Conservation (phyloP, 2,888 invertebrate genomes). For the Labia minor region DNA sequence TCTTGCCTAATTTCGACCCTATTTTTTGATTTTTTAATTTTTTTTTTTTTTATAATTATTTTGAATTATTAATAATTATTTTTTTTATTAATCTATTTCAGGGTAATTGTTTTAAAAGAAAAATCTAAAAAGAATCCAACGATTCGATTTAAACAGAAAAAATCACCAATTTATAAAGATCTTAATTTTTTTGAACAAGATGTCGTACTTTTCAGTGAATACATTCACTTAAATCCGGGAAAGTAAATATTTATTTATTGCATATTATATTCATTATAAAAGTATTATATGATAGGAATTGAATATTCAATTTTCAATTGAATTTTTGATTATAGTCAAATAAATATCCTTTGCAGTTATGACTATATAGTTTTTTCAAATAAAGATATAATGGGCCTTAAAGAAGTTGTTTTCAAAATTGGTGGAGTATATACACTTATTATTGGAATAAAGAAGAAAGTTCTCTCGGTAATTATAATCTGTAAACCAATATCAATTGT, state of each 20-base stretch:
- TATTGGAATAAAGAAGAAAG: too few relatives aligned
- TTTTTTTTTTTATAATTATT: too few relatives aligned
- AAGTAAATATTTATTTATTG: constrained; percentile 35
- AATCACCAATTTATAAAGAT: background rate
- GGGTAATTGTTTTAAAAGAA: background rate
- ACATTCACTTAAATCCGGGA: constrained; percentile 49
- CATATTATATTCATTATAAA: background rate
- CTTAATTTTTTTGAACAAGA: constrained; percentile 36
- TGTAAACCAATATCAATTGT: too few relatives aligned
- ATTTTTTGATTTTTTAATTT: too few relatives aligned
- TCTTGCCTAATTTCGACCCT: too few relatives aligned
- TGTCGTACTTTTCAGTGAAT: constrained; percentile 45
- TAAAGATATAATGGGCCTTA: background rate
- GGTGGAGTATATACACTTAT: background rate
- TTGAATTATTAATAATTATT: too few relatives aligned
- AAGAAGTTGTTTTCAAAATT: background rate
- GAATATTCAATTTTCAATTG: background rate
- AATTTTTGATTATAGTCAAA: background rate
- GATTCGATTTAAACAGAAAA: background rate
- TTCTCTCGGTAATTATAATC: too few relatives aligned
- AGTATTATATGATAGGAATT: constrained; percentile 32
- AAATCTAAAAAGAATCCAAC: background rate
- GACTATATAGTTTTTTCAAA: background rate
- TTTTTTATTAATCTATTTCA: too few relatives aligned
- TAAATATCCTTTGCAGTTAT: constrained; percentile 22